Evolutionary conservation across 1,140 invertebrate species (phyloP).

Genomic region (Leptoteleia sp.): DNA sequence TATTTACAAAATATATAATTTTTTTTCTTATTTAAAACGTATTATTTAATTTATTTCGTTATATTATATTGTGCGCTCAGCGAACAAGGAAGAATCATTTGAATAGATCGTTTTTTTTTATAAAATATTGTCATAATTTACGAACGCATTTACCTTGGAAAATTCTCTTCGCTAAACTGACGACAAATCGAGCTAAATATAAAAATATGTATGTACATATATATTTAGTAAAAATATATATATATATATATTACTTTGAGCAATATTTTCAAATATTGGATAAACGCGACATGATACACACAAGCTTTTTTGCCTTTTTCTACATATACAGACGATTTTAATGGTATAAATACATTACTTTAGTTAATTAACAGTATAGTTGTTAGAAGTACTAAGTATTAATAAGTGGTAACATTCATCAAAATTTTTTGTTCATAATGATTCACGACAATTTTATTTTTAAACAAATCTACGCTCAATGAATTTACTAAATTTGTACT

Average conservation of each 20-base stretch:
- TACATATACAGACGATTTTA: constrained; percentile 20
- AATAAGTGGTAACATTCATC: constrained; percentile 17
- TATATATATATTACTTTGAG: constrained; percentile 43
- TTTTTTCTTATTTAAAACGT: constrained; percentile 28
- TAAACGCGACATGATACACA: constrained; percentile 23
- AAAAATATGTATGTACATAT: constrained; percentile 60
- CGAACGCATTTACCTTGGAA: constrained; percentile 52
- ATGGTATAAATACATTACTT: constrained; percentile 5
- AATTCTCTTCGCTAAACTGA: constrained; percentile 43
- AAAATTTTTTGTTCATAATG: constrained; percentile 8
- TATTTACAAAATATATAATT: constrained; percentile 57
- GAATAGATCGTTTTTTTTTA: constrained; percentile 10
- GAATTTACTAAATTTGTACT: constrained; percentile 2
- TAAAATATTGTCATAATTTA: constrained; percentile 43
- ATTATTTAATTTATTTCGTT: constrained; percentile 22
- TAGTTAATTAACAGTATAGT: constrained; percentile 4
- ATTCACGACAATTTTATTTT: neutral
- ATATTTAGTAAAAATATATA: constrained; percentile 52
- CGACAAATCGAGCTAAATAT: constrained; percentile 50
- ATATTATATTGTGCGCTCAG: constrained; percentile 35
- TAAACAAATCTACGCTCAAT: neutral
- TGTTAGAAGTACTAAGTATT: constrained; percentile 21
- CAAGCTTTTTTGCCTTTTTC: constrained; percentile 19
- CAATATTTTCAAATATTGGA: constrained; percentile 61
- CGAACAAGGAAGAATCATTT: constrained; percentile 15